phyloP scores from a whole-genome alignment of 2,113 vertebrate genomes.

The Rafetus swinhoei region DNA sequence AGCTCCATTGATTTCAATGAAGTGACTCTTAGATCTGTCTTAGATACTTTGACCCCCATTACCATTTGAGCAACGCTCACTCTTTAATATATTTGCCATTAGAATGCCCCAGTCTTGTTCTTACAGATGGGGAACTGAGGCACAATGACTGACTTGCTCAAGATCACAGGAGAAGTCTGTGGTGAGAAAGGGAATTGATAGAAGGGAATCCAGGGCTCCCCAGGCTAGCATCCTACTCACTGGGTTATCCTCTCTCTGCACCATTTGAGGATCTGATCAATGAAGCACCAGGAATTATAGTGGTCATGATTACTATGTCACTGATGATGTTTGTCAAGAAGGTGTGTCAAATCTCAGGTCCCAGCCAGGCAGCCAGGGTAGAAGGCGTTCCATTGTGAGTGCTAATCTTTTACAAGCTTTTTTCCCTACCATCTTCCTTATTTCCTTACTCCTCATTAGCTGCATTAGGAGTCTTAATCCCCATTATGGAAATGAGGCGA shows the following conservation, averaged over 20 bases:
- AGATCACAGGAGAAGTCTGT: not conserved
- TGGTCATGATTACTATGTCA: not conserved
- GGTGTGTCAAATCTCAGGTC: not conserved
- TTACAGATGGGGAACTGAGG: not conserved
- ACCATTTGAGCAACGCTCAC: not conserved
- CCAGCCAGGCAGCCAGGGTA: not conserved
- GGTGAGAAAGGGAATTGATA: not conserved
- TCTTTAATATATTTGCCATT: not conserved
- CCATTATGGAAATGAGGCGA: constrained; percentile 60
- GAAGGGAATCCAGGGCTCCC: not conserved
- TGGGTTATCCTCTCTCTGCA: not conserved
- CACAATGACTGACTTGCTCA: not conserved
- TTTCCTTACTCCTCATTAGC: constrained; percentile 48
- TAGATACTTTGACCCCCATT: not conserved
- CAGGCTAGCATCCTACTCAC: not conserved
- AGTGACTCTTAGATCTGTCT: not conserved
- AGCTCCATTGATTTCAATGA: not conserved
- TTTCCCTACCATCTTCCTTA: not conserved
- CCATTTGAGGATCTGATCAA: not conserved
- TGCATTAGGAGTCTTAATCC: constrained; percentile 52
- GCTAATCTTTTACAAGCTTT: constrained; percentile 28
- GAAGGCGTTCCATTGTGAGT: not conserved
- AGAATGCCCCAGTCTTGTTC: not conserved
- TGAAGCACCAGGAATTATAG: not conserved
- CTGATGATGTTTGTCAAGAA: not conserved